Evolutionary conservation across 1,140 invertebrate species (phyloP).

Genomic region (Thrips palmi): DNA sequence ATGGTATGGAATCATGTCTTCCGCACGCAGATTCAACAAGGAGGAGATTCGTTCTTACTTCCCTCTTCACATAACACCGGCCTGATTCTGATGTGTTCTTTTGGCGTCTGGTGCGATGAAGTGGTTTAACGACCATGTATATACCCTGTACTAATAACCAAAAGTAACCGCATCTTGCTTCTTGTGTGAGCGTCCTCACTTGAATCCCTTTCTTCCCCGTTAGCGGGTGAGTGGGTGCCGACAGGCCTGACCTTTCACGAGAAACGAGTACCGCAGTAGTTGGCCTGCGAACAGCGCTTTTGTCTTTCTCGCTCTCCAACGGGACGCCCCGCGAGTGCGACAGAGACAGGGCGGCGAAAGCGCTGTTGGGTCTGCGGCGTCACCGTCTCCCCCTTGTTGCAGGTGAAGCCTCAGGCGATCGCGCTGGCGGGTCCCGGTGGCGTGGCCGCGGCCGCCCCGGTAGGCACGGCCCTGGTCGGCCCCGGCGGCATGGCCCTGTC

Average conservation of each 20-base stretch:
- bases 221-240: slow-evolving; percentile 11
- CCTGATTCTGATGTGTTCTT: too few species aligned
- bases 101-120: too few species aligned
- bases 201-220: too few species aligned
- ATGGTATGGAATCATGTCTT: too few species aligned
- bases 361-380: slow-evolving; percentile 2
- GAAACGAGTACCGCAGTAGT: slow-evolving; percentile 9
- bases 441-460: slow-evolving; percentile 24
- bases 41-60: too few species aligned
- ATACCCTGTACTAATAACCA: too few species aligned
- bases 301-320: slow-evolving; percentile 17
- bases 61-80: too few species aligned
- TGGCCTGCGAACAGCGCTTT: slow-evolving; percentile 15
- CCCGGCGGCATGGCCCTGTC: slow-evolving; percentile 25
- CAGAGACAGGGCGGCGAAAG: slow-evolving; percentile 8
- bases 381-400: slow-evolving; percentile 22
- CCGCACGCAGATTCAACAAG: too few species aligned
- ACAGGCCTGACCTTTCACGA: slow-evolving; percentile 7
- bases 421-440: slow-evolving; percentile 27
- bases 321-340: slow-evolving; percentile 12
- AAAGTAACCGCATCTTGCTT: too few species aligned
- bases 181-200: too few species aligned
- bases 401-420: slow-evolving; percentile 25
- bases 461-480: slow-evolving; percentile 26
- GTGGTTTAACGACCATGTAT: too few species aligned